Base-by-base conservation (phyloP, 2,797 vertebrate genomes). In the Myotis vivesi region DNA sequence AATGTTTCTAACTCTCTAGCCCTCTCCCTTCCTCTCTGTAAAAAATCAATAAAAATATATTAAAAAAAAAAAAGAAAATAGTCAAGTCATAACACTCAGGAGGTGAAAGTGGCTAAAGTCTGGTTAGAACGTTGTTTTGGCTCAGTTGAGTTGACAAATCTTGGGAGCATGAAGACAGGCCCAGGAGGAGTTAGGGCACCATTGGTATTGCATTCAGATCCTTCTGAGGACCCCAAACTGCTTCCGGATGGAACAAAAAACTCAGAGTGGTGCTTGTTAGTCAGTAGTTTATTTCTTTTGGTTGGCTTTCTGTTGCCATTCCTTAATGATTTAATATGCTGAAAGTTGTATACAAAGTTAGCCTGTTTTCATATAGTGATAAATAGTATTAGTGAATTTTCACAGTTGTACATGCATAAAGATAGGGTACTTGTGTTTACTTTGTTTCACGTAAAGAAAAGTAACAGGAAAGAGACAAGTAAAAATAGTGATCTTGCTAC, bases 401-500 rank as follows among this genome's bases (percentile, higher is more conserved):
- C 62, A 88, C 30, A 85, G 57, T 93, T 85, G 25, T 7, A 28
- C 4, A 1, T 33, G 17, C 49, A 6, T 80, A 64, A 75, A 75
- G 62, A 7, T 84, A n/a, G 69, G 19, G 20, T 71, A 15, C 64
- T 87, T 3, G 6, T 79, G 36, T 77, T 82, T 62, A n/a, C 30
- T 81, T 86, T 73, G 4, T 69, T 77, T 92, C 23, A 68, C 10
- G 6, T 73, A 82, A 86, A 80, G 82, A 82, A 82, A 64, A 93
- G 66, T 23, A 25, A 66, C 16, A 92, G n/a, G 33, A 82, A 71
- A 92, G 75, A 68, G 38, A 49, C 64, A 72, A 41, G n/a, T 23
- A 89, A 73, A 82, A 88, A 46, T 25, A 77, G 25, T 15, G 44
- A 82, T 94, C 79, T 89, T 88, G 64, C 64, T 73, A 62, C n/a